phyloP scores from a whole-genome alignment of 2,797 vertebrate species.

The Merluccius polli region DNA sequence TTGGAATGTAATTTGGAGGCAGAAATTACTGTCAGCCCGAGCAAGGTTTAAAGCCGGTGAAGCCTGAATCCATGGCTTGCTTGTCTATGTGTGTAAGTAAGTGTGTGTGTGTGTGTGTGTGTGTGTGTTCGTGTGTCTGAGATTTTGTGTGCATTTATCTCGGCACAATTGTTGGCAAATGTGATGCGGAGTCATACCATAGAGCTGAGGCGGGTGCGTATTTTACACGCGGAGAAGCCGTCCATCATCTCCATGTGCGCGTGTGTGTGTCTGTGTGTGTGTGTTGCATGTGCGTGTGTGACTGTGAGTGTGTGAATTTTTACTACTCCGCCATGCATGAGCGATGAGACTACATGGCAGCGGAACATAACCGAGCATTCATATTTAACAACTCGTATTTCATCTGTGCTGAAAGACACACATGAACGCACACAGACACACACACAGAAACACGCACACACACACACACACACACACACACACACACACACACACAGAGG shows the following conservation, averaged over 20 bases:
- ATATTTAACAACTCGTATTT: conserved; percentile 70
- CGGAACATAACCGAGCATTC: conserved; percentile 57
- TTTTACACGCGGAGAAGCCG: conserved; percentile 36
- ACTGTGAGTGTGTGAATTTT: conserved; percentile 25
- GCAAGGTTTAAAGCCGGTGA: conserved; percentile 76
- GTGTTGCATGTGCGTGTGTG: background rate
- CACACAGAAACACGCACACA: conserved; percentile 1
- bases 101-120: conserved; percentile 16
- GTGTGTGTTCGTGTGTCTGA: conserved; percentile 4
- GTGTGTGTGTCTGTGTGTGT: conserved; percentile 1
- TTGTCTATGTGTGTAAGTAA: conserved; percentile 33
- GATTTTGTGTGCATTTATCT: conserved; percentile 35
- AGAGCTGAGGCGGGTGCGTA: conserved; percentile 40
- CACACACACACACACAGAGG: conserved; percentile 16
- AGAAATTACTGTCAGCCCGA: conserved; percentile 80
- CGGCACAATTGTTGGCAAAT: conserved; percentile 61
- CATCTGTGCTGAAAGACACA: conserved; percentile 54
- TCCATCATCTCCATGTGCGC: background rate
- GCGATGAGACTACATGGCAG: conserved; percentile 45
- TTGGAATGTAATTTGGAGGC: conserved; percentile 83
- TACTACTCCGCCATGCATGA: conserved; percentile 48
- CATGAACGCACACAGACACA: conserved; percentile 12
- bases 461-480: conserved; percentile 2
- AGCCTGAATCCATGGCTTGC: conserved; percentile 69
- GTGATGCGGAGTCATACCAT: conserved; percentile 58